phyloP scores from a whole-genome alignment of 2,797 vertebrate species.

The Poeciliopsis turneri region DNA sequence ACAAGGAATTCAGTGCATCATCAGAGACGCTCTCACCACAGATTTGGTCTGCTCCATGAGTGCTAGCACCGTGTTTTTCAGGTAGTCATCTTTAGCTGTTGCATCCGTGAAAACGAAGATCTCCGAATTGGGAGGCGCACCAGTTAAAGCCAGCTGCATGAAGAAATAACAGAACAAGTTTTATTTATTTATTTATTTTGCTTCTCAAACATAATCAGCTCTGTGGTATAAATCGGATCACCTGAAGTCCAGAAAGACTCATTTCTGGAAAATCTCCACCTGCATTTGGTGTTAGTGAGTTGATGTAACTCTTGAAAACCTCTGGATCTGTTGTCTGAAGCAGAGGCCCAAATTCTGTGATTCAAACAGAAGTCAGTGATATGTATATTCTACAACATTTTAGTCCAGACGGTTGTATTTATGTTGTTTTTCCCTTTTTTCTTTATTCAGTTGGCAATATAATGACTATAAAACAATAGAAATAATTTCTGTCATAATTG shows the following conservation, averaged over 20 bases:
- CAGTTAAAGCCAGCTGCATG: constrained; percentile 62
- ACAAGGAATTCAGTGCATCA: no score
- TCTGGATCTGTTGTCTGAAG: constrained; percentile 53
- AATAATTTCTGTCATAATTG: no score
- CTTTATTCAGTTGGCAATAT: no score
- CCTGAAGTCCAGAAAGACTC: constrained; percentile 72
- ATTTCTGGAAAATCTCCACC: constrained; percentile 59
- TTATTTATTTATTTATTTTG: no score
- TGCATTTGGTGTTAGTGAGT: constrained; percentile 27
- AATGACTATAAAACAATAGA: no score
- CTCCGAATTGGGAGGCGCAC: constrained; percentile 60
- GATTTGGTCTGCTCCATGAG: constrained; percentile 69
- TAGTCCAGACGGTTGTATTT: no score
- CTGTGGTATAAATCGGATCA: constrained; percentile 5
- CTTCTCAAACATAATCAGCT: no score
- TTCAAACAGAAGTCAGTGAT: no score
- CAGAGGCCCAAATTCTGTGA: constrained; percentile 60
- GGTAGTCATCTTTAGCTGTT: constrained; percentile 56
- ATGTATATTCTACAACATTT: no score
- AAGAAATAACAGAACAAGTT: background rate
- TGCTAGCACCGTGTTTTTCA: constrained; percentile 59
- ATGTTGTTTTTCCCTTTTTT: no score
- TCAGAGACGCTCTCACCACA: constrained; percentile 48
- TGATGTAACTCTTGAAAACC: constrained; percentile 26
- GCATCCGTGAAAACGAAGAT: constrained; percentile 79